Conservation (phyloP, 2,888 invertebrate genomes). For the Archips xylosteana region DNA sequence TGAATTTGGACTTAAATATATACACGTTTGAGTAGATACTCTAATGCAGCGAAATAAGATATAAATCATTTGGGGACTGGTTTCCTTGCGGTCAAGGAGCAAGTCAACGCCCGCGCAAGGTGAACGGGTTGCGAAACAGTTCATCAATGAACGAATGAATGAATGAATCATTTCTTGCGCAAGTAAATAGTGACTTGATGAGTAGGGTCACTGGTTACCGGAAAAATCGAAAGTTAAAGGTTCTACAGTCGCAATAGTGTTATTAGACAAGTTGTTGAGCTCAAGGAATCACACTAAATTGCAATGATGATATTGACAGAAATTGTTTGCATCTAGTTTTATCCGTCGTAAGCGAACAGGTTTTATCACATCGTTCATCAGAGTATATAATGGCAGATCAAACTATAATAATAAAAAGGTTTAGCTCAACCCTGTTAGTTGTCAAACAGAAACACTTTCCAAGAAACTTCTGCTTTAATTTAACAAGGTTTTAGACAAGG, state of each 20-base stretch:
- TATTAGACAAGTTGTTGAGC: no score
- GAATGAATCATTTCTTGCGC: constrained; percentile 26
- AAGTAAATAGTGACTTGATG: background rate
- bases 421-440: no score
- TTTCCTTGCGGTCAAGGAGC: constrained; percentile 24
- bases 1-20: background rate
- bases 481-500: no score
- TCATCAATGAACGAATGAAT: constrained; percentile 32
- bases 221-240: constrained; percentile 9
- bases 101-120: constrained; percentile 35
- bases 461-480: no score
- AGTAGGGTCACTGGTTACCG: constrained; percentile 1
- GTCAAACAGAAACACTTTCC: no score
- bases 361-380: no score
- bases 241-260: background rate
- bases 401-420: no score
- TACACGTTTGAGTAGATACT: background rate
- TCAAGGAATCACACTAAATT: no score
- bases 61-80: background rate
- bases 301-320: no score
- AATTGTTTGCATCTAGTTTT: no score
- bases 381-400: no score
- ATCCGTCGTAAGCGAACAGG: no score
- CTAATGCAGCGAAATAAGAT: background rate
- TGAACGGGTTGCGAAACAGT: constrained; percentile 38